Evolutionary conservation across 2,797 vertebrate genomes (phyloP), one percentile per base, ranked within the genome.

Genomic region (Geotria australis): DNA sequence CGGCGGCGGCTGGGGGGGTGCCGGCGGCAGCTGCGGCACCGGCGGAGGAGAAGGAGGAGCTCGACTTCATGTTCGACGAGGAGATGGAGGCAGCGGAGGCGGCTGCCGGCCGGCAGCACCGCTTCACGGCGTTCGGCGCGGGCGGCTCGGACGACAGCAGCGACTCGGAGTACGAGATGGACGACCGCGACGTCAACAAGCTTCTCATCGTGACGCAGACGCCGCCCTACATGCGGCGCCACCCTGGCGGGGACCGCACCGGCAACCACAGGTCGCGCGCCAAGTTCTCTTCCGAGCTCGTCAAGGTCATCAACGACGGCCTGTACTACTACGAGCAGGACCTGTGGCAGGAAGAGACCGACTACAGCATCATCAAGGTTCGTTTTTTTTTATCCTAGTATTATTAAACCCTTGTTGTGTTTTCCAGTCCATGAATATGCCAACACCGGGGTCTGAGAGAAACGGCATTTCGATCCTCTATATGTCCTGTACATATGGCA

Each of bases 311-410:
- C 70, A 98, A 93, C 0, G 89, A 98, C 2, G 89, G 91, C 10
- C 82, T 98, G n/a, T 95, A 76, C 69, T 96, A 96, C 76, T 98
- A 98, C 0, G 91, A 98, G 60, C 79, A 82, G 69, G 91, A 96
- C 68, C 79, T 98, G 63, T 94, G 86, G 86, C 83, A 88, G 1
- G 86, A 94, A 10, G 86, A 95, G 58, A 88, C 86, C 0, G 91
- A 96, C 63, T 98, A 96, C 61, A 89, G 88, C 2, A 85, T 81
- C 63, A 98, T 98, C 68, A 98, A 98, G 84, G 91, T 98, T 67
- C 79, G 76, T 47, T 38, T 38, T n/a, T n/a, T n/a, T n/a, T n/a
- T n/a, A n/a, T n/a, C n/a, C n/a, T n/a, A n/a, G n/a, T n/a, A n/a
- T n/a, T n/a, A n/a, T n/a, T n/a, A n/a, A n/a, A n/a, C n/a, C n/a